Base-by-base conservation (phyloP, 2,113 vertebrate genomes). In the Columba janthina region DNA sequence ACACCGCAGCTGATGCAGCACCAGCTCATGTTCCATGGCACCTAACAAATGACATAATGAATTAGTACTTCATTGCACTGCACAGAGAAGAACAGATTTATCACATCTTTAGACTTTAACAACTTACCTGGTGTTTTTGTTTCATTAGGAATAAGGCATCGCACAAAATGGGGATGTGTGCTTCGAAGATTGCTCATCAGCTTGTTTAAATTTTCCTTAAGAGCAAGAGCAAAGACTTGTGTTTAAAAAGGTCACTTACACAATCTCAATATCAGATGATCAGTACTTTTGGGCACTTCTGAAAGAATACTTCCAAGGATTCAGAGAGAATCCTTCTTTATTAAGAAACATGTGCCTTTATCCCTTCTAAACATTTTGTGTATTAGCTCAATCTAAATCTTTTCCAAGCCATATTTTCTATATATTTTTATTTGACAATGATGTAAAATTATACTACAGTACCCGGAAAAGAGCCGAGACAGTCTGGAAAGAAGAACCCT, bases 401-500 rank as follows among this genome's bases (percentile, higher is more conserved):
- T 69, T 78, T 85, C 4, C 65, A 26, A 73, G 61, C 1, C 14
- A 31, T 65, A 24, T 85, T 66, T 72, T 65, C 8, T 50, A 0
- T 15, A 18, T 46, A 9, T 48, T 31, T 24, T 72, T 14, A 40
- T 40, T 83, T 64, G 4, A 32, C 16, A 57, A 21, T n/a, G 3
- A 1, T 0, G 1, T 56, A 72, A 60, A 44, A 13, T 65, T 70
- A 58, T 44, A 62, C 11, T 40, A 88, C 82, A 46, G 10, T 98
- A 98, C 98, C 98, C 99, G 99, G 95, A 99, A 99, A 74, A 99
- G 98, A 90, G 99, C 99, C 5, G 99, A 99, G 61, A 99, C 99
- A 0, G 99, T 99, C 97, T 99, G 99, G 97, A 99, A 99, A 76
- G 99, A 99, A n/a, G 98, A 99, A 66, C 99, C 99, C 98, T 99